Conservation (phyloP, 2,888 invertebrate species). For the Julus scanicus region DNA sequence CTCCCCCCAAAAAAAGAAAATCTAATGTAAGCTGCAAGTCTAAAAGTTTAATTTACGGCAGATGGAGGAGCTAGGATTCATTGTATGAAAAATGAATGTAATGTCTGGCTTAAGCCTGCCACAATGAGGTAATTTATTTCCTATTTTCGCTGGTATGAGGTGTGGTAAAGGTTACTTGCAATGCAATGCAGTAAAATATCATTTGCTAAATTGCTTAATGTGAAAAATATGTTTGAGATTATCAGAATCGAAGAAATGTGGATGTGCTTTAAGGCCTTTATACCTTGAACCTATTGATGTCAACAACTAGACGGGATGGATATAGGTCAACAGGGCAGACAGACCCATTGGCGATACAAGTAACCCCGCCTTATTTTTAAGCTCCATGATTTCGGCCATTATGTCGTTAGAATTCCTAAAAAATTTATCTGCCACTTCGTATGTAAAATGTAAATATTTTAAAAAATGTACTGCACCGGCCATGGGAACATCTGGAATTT, state of each 20-base stretch:
- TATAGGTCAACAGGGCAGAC: constrained; percentile 29
- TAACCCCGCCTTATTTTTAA: neutral
- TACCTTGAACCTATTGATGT: neutral
- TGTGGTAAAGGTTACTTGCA: too few species aligned
- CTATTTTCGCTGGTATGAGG: too few species aligned
- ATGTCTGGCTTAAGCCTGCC: neutral
- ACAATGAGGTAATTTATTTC: neutral
- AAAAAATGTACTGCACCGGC: too few species aligned
- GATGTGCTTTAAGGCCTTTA: neutral
- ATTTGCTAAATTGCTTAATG: too few species aligned
- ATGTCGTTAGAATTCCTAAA: too few species aligned
- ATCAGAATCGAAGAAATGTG: too few species aligned
- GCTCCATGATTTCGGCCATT: neutral
- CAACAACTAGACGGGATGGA: neutral
- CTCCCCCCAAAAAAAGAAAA: neutral
- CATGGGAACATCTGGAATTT: too few species aligned
- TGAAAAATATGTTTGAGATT: neutral
- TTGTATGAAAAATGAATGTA: neutral
- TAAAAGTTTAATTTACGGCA: neutral
- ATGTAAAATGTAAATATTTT: too few species aligned
- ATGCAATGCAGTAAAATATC: too few species aligned
- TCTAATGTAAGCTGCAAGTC: neutral
- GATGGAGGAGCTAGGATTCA: neutral
- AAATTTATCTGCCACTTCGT: too few species aligned
- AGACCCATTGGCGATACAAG: constrained; percentile 13